These are phyloP conservation scores for Lordiphosa andalusiaca DNA, from an alignment of 2,888 invertebrate genomes.

Conservation along the genomic window DNA sequence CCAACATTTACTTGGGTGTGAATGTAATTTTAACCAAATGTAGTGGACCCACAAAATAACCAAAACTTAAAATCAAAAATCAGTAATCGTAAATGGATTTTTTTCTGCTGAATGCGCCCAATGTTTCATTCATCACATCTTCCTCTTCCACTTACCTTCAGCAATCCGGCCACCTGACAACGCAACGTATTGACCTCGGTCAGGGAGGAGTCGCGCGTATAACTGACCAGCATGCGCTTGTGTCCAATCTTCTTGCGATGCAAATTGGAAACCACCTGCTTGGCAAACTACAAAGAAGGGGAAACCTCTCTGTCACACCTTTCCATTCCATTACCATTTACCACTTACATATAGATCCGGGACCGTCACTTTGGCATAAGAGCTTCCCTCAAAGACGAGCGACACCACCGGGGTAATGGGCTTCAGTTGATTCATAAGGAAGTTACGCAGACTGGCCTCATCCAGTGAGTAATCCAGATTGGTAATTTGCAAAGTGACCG, in stretches of 20 bases:
- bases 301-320: not conserved
- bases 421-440: constrained; percentile 78
- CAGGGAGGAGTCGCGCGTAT: constrained; percentile 83
- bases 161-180: constrained; percentile 86
- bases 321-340: not conserved
- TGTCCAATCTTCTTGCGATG: constrained; percentile 90
- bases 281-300: constrained; percentile 79
- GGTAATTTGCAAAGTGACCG: constrained; percentile 79
- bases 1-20: too few relatives aligned
- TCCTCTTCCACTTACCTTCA: constrained; percentile 81
- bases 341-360: constrained; percentile 78
- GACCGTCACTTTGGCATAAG: constrained; percentile 80
- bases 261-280: constrained; percentile 88
- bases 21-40: too few relatives aligned
- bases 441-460: constrained; percentile 77
- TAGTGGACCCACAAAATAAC: too few relatives aligned
- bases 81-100: too few relatives aligned
- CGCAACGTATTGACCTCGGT: constrained; percentile 84
- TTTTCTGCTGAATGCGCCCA: too few relatives aligned
- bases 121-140: too few relatives aligned
- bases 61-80: too few relatives aligned
- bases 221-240: constrained; percentile 88
- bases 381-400: constrained; percentile 78
- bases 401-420: constrained; percentile 80
- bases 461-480: constrained; percentile 80